Evolutionary conservation across 2,797 vertebrate species (phyloP).

Genomic region (Scolopax rusticola): DNA sequence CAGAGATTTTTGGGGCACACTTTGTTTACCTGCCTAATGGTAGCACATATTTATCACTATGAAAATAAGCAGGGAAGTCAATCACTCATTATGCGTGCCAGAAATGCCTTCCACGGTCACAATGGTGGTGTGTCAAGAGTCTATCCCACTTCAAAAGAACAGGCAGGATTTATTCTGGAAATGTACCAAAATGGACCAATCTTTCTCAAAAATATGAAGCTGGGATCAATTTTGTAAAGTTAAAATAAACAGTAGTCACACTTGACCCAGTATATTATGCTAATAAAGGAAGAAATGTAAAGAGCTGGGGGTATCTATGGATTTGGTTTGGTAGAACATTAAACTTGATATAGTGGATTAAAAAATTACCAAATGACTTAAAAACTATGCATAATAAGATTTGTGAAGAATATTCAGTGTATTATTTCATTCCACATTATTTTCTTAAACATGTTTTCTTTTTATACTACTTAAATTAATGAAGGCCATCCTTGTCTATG

Average conservation of each 20-base stretch:
- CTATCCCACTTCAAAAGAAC: slow-evolving; percentile 62
- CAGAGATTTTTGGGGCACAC: background rate
- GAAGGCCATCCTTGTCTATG: background rate
- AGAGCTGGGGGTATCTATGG: background rate
- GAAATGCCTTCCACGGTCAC: slow-evolving; percentile 51
- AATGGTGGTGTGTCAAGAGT: slow-evolving; percentile 50
- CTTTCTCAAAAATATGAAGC: slow-evolving; percentile 58
- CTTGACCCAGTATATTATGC: slow-evolving; percentile 36
- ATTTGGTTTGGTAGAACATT: slow-evolving; percentile 10
- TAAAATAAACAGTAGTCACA: slow-evolving; percentile 72
- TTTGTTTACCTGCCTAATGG: slow-evolving; percentile 51
- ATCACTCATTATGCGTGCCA: background rate
- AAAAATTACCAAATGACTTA: background rate
- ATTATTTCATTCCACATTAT: background rate
- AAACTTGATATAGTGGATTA: background rate
- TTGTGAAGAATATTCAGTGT: background rate
- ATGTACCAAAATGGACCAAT: slow-evolving; percentile 46
- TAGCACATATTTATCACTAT: slow-evolving; percentile 51
- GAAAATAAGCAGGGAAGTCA: slow-evolving; percentile 64
- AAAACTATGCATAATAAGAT: slow-evolving; percentile 5
- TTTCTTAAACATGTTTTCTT: slow-evolving; percentile 22
- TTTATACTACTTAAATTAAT: background rate
- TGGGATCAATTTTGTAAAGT: slow-evolving; percentile 64
- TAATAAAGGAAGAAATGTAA: slow-evolving; percentile 13
- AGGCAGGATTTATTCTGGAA: slow-evolving; percentile 71